A percentile compares a stretch with the other conserved stretches of the same genome.
Evolutionary conservation across 2,797 vertebrate genomes (phyloP).

Genomic region (Cacajao melanocephalus): DNA sequence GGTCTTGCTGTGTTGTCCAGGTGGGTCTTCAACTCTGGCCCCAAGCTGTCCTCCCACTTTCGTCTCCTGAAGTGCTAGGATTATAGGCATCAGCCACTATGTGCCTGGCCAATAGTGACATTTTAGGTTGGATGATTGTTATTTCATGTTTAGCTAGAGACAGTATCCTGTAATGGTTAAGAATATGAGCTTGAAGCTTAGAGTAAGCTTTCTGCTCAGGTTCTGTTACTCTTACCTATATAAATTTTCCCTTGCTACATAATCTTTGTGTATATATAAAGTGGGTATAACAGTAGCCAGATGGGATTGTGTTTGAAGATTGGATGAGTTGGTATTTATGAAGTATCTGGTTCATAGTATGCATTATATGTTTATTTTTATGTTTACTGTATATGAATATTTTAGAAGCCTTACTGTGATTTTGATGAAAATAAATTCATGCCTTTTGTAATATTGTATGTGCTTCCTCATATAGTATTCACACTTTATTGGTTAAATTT

Average conservation of each 20-base stretch:
- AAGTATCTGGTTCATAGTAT: neutral
- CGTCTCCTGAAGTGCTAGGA: neutral
- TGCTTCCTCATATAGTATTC: neutral
- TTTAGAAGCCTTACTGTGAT: neutral
- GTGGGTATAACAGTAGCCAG: neutral
- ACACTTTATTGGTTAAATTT: neutral
- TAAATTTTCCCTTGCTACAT: neutral
- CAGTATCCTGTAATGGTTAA: neutral
- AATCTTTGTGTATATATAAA: neutral
- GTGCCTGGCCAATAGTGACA: neutral
- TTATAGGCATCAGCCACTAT: neutral
- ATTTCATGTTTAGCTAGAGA: neutral
- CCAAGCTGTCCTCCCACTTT: neutral
- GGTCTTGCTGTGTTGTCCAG: neutral
- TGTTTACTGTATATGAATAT: neutral
- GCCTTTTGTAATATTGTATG: neutral
- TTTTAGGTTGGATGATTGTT: rapidly evolving
- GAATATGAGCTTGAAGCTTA: neutral
- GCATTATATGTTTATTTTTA: neutral
- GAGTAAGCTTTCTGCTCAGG: neutral
- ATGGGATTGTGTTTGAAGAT: neutral
- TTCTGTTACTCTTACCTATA: neutral
- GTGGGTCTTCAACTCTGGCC: neutral
- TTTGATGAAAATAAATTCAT: neutral
- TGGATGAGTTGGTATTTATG: neutral